Percentiles rank a stretch among this genome's conserved stretches.
Conservation (phyloP, 2,113 vertebrate genomes). For the Scytalopus superciliaris region DNA sequence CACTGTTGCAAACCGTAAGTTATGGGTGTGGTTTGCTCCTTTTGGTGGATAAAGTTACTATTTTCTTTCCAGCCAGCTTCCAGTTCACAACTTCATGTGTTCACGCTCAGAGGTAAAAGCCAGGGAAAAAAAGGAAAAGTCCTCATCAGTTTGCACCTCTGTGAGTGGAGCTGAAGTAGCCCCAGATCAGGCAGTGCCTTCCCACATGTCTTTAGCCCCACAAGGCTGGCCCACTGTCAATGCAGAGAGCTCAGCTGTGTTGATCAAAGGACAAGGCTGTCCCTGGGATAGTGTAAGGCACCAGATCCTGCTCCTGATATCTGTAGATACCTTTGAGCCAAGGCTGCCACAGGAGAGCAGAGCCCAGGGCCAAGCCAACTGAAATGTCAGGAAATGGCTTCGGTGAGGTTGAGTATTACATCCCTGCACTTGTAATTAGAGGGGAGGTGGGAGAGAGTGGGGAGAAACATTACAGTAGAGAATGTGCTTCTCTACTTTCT, state of each 20-base stretch:
- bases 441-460: not conserved
- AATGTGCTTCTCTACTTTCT: not conserved
- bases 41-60: not conserved
- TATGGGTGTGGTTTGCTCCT: not conserved
- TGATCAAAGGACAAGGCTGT: not conserved
- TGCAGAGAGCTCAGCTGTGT: not conserved
- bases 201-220: not conserved
- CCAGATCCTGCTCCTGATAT: not conserved
- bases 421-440: not conserved
- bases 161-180: not conserved
- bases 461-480: accelerated
- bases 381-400: not conserved
- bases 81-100: accelerated
- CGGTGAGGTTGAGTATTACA: not conserved
- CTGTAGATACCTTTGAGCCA: not conserved
- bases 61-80: not conserved
- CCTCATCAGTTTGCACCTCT: not conserved
- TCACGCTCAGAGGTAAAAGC: not conserved
- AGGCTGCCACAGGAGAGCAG: not conserved
- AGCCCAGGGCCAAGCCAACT: not conserved
- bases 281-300: not conserved
- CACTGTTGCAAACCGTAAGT: not conserved
- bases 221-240: not conserved
- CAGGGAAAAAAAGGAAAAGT: not conserved
- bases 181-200: no score